Percentiles rank a stretch among this genome's conserved stretches.
Conservation (phyloP, 2,113 vertebrate species). For the Xenopus borealis region DNA sequence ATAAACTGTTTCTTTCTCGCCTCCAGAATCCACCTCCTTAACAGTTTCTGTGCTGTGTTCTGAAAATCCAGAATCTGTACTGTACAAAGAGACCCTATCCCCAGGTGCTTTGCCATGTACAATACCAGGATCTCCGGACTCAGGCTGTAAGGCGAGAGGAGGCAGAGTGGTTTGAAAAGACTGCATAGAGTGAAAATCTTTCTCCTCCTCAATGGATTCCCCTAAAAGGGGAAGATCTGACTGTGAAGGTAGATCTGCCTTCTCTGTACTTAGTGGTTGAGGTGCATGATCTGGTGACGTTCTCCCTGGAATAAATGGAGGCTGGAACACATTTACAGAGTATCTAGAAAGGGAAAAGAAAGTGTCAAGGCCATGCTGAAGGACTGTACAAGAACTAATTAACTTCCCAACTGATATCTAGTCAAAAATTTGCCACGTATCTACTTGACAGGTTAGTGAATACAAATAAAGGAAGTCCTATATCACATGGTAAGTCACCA, state of each 20-base stretch:
- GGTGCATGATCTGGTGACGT: constrained; percentile 75
- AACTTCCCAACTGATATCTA: too few species aligned
- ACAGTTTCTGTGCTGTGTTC: constrained; percentile 68
- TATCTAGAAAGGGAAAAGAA: constrained; percentile 62
- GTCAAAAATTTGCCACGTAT: too few species aligned
- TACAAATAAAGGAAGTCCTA: too few species aligned
- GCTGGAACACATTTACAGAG: constrained; percentile 95
- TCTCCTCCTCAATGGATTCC: constrained; percentile 59
- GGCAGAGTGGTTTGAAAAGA: constrained; percentile 54
- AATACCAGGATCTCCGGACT: constrained; percentile 40
- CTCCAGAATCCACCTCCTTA: constrained; percentile 59
- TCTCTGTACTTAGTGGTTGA: constrained; percentile 56
- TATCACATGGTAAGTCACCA: too few species aligned
- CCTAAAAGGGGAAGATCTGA: constrained; percentile 49
- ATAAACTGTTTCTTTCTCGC: constrained; percentile 79
- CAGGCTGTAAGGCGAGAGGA: constrained; percentile 52
- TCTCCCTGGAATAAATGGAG: constrained; percentile 86
- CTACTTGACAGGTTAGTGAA: too few species aligned
- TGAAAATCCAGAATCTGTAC: constrained; percentile 78
- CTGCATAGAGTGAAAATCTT: constrained; percentile 55
- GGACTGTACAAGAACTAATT: background rate
- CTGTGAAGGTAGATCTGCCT: constrained; percentile 56
- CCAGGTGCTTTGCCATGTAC: constrained; percentile 55
- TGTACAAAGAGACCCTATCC: constrained; percentile 63
- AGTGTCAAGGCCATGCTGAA: constrained; percentile 17